Percentiles rank a stretch among this genome's conserved stretches.
Evolutionary conservation across 1,140 invertebrate species (phyloP).

Genomic region (Hesperophylax magnus): DNA sequence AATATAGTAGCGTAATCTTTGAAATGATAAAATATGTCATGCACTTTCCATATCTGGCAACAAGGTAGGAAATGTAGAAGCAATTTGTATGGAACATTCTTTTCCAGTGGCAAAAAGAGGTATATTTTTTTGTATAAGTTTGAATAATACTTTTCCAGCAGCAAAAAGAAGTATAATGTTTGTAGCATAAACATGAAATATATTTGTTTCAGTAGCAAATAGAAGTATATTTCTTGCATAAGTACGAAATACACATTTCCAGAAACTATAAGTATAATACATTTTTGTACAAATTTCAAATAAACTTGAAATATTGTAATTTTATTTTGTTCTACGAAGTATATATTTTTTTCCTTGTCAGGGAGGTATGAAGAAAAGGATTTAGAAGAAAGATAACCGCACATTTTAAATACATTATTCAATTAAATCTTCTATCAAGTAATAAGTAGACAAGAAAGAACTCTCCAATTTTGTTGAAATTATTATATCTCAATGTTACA

Average conservation of each 20-base stretch:
- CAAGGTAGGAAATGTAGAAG: slow-evolving; percentile 45
- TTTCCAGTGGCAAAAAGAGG: background rate
- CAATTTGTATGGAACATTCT: slow-evolving; percentile 35
- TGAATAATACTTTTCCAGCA: too few species aligned
- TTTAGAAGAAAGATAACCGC: background rate
- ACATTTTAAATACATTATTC: background rate
- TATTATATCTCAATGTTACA: background rate
- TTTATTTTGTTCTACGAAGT: background rate
- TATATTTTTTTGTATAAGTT: background rate
- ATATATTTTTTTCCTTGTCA: background rate
- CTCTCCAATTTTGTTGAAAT: too few species aligned
- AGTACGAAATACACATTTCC: too few species aligned
- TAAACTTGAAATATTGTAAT: background rate
- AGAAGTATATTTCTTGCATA: background rate
- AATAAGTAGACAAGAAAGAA: too few species aligned
- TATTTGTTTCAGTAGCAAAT: slow-evolving; percentile 10
- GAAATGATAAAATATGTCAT: slow-evolving; percentile 53
- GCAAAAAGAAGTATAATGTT: background rate
- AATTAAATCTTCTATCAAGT: too few species aligned
- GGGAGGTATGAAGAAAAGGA: slow-evolving; percentile 13
- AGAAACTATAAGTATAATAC: too few species aligned
- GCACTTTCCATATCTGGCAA: slow-evolving; percentile 54
- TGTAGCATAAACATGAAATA: background rate
- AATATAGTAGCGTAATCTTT: slow-evolving; percentile 48
- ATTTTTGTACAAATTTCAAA: too few species aligned